phyloP scores from a whole-genome alignment of 2,797 vertebrate genomes.

The Anguilla marmorata region DNA sequence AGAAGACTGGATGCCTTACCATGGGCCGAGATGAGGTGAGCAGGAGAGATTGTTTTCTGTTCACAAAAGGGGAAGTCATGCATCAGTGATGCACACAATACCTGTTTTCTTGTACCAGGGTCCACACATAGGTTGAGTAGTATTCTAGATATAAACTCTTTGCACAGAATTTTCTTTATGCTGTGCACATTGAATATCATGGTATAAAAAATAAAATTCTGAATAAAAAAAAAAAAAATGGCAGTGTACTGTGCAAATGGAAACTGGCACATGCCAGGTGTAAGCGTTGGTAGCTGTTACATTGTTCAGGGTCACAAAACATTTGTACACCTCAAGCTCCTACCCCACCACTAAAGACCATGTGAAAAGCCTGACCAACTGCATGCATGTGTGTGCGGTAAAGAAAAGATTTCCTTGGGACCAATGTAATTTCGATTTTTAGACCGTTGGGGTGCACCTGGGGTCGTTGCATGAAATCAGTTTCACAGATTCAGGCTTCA shows the following conservation, averaged over 20 bases:
- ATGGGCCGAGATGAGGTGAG: conserved; percentile 2
- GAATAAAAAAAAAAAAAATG: no score
- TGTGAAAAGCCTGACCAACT: background rate
- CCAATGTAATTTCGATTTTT: background rate
- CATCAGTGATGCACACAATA: background rate
- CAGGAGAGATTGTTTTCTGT: conserved; percentile 14
- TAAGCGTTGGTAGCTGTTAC: no score
- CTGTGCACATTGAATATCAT: background rate
- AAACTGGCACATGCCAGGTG: no score
- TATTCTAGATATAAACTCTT: background rate
- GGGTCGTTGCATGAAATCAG: background rate
- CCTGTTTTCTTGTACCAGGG: background rate
- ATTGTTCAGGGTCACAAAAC: no score
- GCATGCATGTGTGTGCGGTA: background rate
- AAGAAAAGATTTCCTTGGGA: background rate
- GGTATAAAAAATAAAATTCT: background rate
- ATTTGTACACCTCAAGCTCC: no score
- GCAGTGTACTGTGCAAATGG: no score
- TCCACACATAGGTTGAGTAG: background rate
- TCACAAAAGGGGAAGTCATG: background rate
- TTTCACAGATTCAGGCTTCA: background rate
- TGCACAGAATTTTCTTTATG: background rate
- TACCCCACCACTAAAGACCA: no score
- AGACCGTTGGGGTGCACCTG: background rate
- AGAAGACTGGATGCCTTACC: background rate